Evolutionary conservation across 2,888 invertebrate genomes (phyloP).

Genomic region (Neoaliturus tenellus): DNA sequence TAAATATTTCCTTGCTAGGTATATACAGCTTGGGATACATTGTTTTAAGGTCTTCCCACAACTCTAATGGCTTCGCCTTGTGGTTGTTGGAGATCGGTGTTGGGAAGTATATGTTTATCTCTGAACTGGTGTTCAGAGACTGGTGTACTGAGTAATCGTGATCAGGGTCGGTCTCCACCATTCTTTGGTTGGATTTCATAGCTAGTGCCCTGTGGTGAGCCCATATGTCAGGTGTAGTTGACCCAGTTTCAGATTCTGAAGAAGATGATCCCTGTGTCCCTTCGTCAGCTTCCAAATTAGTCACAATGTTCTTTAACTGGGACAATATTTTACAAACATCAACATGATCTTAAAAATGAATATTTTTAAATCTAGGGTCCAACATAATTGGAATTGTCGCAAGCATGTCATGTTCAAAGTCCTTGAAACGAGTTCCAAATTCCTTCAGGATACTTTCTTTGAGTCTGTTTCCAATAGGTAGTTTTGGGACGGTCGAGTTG

Average conservation of each 20-base stretch:
- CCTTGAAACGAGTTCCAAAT: slow-evolving; percentile 17
- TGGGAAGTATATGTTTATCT: slow-evolving; percentile 47
- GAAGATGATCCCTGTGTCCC: neutral
- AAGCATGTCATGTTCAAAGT: neutral
- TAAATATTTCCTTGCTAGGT: slow-evolving; percentile 53
- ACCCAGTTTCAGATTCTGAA: neutral
- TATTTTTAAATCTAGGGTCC: slow-evolving; percentile 48
- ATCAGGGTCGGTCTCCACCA: neutral
- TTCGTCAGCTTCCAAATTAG: neutral
- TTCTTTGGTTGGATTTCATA: neutral
- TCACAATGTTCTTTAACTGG: slow-evolving; percentile 6
- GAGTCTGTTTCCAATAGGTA: neutral
- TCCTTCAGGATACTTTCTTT: neutral
- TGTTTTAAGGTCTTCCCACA: slow-evolving; percentile 59
- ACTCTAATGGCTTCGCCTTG: slow-evolving; percentile 54
- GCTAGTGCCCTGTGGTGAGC: neutral
- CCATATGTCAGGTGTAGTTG: slow-evolving; percentile 1
- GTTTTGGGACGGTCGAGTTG: neutral
- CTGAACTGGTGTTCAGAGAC: neutral
- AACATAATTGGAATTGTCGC: neutral
- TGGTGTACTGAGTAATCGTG: neutral
- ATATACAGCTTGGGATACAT: slow-evolving; percentile 55
- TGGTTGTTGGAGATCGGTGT: slow-evolving; percentile 43
- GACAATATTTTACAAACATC: neutral
- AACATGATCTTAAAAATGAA: slow-evolving; percentile 23